Evolutionary conservation across 1,140 invertebrate species (phyloP), one percentile per base, ranked within the genome.

Genomic region (Pseudomyrmex pallidus): DNA sequence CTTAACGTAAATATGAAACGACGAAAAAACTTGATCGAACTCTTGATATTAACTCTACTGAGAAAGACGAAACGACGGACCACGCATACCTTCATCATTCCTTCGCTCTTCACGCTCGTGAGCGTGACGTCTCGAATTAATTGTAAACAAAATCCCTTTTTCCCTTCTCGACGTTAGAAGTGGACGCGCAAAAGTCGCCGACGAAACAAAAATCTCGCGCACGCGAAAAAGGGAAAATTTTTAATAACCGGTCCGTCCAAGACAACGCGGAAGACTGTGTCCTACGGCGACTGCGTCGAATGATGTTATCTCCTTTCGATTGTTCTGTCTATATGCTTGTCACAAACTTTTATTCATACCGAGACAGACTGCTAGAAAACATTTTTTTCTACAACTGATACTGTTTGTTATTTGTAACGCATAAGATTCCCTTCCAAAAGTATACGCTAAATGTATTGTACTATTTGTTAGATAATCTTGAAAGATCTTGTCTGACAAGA

Each of bases 51-150:
- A 48, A 7, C n/a, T n/a, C 15, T n/a, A 50, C 3, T 1, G 76
- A 61, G 20, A n/a, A 72, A 8, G 54, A 35, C 7, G 12, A 72
- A 72, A 70, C n/a, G 66, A 80, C 76, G 66, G 76, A 80, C 76
- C 76, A 80, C 25, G 50, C 50, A 46, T 48, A 80, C 8, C 72
- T 52, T 80, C 57, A 77, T 77, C 74, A 67, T 80, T 72, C 76
- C 76, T 80, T 72, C 54, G 59, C 52, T 50, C 44, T 74, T 72
- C 52, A 59, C 59, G 25, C n/a, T 77, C 52, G 76, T 25, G 35
- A 48, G 54, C 15, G 17, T 57, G 25, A 78, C 52, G 66, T 46
- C 35, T 50, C 46, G 66, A 78, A 57, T 68, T 68, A 22, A 62
- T 74, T 48, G 48, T 15, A 44, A 44, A 70, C 20, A 54, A 59